Evolutionary conservation across 2,797 vertebrate genomes (phyloP).

Genomic region (Epinephelus awoara): DNA sequence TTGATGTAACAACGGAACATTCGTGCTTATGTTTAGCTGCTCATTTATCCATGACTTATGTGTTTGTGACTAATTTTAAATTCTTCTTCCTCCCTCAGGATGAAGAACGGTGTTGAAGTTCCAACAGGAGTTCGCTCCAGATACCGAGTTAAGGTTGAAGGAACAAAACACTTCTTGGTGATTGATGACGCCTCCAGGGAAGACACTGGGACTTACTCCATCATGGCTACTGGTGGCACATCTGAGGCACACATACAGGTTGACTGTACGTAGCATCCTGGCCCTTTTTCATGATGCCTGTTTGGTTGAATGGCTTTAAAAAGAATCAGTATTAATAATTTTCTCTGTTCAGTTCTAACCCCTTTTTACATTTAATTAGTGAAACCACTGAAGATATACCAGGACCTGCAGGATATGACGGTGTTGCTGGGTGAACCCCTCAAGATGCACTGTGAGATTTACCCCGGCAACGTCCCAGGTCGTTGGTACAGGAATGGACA

Average conservation of each 20-base stretch:
- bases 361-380: slow-evolving; percentile 79
- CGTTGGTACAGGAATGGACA: slow-evolving; percentile 98
- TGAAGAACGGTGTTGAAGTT: slow-evolving; percentile 97
- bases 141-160: slow-evolving; percentile 92
- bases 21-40: not conserved
- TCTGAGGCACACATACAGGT: slow-evolving; percentile 90
- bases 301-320: slow-evolving; percentile 1
- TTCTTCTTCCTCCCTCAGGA: slow-evolving; percentile 81
- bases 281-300: not conserved
- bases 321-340: not conserved
- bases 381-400: slow-evolving; percentile 94
- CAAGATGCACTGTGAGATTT: slow-evolving; percentile 95
- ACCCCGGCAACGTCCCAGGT: slow-evolving; percentile 91
- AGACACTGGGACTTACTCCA: slow-evolving; percentile 93
- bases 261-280: slow-evolving; percentile 86
- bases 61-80: slow-evolving; percentile 10
- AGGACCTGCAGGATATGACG: slow-evolving; percentile 90
- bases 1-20: not conserved
- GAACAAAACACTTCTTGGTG: slow-evolving; percentile 93
- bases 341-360: not conserved
- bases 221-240: slow-evolving; percentile 95
- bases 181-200: slow-evolving; percentile 95
- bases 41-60: not conserved
- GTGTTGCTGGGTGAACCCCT: slow-evolving; percentile 92
- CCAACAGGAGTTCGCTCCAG: slow-evolving; percentile 92